Percentiles rank a stretch among this genome's conserved stretches.
Conservation (phyloP, 1,140 invertebrate genomes). For the Drosophila willistoni region DNA sequence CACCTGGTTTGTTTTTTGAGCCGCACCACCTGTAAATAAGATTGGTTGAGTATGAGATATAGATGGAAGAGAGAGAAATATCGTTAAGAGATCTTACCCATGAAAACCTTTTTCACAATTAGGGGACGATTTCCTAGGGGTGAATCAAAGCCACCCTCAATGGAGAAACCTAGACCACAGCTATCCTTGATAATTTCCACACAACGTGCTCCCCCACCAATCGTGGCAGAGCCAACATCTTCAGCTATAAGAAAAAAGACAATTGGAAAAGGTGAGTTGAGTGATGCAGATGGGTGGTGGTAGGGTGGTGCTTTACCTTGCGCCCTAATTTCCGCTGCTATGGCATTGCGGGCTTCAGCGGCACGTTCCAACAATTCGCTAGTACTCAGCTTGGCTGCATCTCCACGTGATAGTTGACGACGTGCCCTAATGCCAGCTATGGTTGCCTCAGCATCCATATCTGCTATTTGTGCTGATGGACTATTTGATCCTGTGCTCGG, state of each 20-base stretch:
- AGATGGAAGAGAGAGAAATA: no score
- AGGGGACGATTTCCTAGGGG: constrained; percentile 93
- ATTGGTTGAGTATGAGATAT: constrained; percentile 24
- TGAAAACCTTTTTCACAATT: constrained; percentile 95
- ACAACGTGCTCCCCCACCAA: constrained; percentile 60
- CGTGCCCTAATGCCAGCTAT: constrained; percentile 71
- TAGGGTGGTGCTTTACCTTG: constrained; percentile 54
- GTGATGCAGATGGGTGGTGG: no score
- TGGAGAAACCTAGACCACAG: constrained; percentile 94
- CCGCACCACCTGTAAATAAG: constrained; percentile 88
- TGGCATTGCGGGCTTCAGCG: constrained; percentile 72
- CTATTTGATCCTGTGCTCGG: constrained; percentile 71
- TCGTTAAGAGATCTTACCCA: constrained; percentile 90
- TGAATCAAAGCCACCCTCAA: constrained; percentile 95
- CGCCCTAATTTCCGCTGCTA: constrained; percentile 79
- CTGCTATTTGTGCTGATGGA: constrained; percentile 58
- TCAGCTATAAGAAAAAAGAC: constrained; percentile 43
- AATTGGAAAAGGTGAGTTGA: no score
- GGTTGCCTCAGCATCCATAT: constrained; percentile 63
- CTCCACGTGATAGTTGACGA: constrained; percentile 70
- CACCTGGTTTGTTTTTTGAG: constrained; percentile 93
- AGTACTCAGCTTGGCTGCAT: constrained; percentile 78
- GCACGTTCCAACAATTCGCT: constrained; percentile 77
- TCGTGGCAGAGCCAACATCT: constrained; percentile 44
- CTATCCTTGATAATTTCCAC: constrained; percentile 92